Base-by-base conservation (phyloP, 1,140 invertebrate species). In the Pseudomyrmex pallidus region DNA sequence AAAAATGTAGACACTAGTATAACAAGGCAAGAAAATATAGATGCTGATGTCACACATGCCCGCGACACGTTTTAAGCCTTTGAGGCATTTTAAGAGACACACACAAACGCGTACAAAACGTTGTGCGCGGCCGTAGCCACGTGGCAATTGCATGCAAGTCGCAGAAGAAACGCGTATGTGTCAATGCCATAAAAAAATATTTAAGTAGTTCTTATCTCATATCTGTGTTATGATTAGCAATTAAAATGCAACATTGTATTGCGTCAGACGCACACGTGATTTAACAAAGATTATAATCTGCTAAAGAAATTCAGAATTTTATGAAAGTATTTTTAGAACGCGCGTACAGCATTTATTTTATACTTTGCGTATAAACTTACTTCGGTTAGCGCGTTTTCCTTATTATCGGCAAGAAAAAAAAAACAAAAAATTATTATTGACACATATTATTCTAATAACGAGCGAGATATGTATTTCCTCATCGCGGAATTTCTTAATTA, bases 101-200 rank as follows among this genome's bases (percentile, higher is more conserved):
- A 62, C 17, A 46, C 46, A 48, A 48, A 52, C 13, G 50, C 50
- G 35, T 35, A 54, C 12, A 25, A 64, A 25, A 64, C 68, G 9
- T 84, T 57, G 54, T 35, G 8, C 12, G 35, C 25, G 20, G 17
- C 4, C 13, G 22, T 13, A 56, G 63, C 70, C 82, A 84, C 82
- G 84, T 85, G 82, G 70, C 84, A 35, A 57, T 62, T 54, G 52
- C 44, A 44, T 50, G 46, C 8, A 50, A 5, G 15, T 50, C 74
- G 46, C 5, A 70, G 25, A 20, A 44, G 48, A 74, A 48, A 22
- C 12, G 10, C 2, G 4, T 48, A 54, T 54, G 56, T 61, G 54
- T 20, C 25, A 59, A n/a, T 59, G 8, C 7, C 17, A 12, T 9
- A 9, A 52, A 57, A 22, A 22, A 4, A n/a, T 13, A n/a, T 9